Base-by-base conservation (phyloP, 1,140 invertebrate species). In the Araneus ventricosus region DNA sequence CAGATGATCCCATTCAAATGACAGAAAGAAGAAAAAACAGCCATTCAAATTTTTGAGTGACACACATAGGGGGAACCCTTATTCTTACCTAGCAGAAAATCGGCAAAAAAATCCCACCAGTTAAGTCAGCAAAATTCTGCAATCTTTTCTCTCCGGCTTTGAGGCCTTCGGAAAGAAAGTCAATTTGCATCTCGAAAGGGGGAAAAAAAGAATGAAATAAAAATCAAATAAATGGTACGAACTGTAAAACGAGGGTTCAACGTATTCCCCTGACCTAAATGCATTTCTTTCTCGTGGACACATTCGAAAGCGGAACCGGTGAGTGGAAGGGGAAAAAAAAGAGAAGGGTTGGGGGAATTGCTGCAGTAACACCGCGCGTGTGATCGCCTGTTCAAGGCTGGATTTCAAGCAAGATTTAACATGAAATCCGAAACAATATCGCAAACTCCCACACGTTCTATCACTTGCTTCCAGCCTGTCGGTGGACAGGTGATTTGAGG, bases 201-300 rank as follows among this genome's bases (percentile, higher is more conserved):
- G 80, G 27, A 10, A 22, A 20, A 41, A 39, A 24, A 22, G 27
- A 27, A 34, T 75, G 63, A n/a, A 27, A 67, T 67, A 67, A 67
- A 67, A 67, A 75, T 75, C 14, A 75, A 75, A 34, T 75, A 75
- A 75, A 37, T 75, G 70, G 34, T 75, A 75, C 70, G 57, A 84
- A 84, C 75, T 30, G 79, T 61, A 86, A 86, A 92, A 80, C 45
- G 70, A 93, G 91, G 91, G 91, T 93, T 93, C 91, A 93, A 93
- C 45, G 91, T 59, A 75, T 93, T 93, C 91, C 85, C 91, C 84
- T 93, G 91, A 88, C 85, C 91, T 67, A 93, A 75, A 93, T 93
- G 85, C 91, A 93, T 80, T 63, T 75, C 70, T 27, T 75, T 75
- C 70, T 75, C 30, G 70, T 20, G 70, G 70, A 75, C 70, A 75